These are phyloP conservation scores for Spondyliosoma cantharus DNA, from an alignment of 2,797 vertebrate species.

Conservation along the genomic window DNA sequence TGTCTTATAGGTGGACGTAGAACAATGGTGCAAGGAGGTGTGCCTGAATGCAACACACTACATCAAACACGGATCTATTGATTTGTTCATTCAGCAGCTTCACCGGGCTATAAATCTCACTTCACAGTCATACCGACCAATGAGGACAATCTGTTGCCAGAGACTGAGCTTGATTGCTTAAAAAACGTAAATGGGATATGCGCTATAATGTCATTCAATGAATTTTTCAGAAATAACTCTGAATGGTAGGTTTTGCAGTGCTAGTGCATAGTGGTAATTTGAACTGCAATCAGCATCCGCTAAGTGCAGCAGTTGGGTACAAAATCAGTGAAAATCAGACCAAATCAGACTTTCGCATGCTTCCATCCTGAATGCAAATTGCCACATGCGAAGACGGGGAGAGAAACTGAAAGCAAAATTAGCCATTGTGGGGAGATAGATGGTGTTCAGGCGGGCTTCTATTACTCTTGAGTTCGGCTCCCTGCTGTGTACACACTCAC, in stretches of 20 bases:
- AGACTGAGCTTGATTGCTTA: slow-evolving; percentile 56
- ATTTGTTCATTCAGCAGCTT: slow-evolving; percentile 71
- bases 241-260: slow-evolving; percentile 38
- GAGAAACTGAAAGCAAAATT: slow-evolving; percentile 47
- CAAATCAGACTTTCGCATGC: slow-evolving; percentile 51
- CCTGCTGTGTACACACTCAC: slow-evolving; percentile 35
- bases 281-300: slow-evolving; percentile 63
- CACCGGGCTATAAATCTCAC: slow-evolving; percentile 71
- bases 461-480: slow-evolving; percentile 42
- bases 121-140: slow-evolving; percentile 58
- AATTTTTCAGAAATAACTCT: slow-evolving; percentile 30
- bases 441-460: slow-evolving; percentile 31
- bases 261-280: slow-evolving; percentile 51
- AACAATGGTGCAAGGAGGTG: slow-evolving; percentile 64
- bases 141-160: slow-evolving; percentile 62
- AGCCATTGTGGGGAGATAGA: slow-evolving; percentile 34
- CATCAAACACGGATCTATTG: slow-evolving; percentile 77
- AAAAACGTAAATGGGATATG: slow-evolving; percentile 50
- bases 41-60: slow-evolving; percentile 68
- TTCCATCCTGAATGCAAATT: slow-evolving; percentile 58
- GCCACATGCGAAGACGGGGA: slow-evolving; percentile 41
- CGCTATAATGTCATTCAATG: slow-evolving; percentile 40
- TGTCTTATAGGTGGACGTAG: slow-evolving; percentile 56
- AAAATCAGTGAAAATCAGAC: slow-evolving; percentile 71
- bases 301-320: slow-evolving; percentile 46